Base-by-base conservation (phyloP, 2,797 vertebrate genomes). In the Amniataba percoides region DNA sequence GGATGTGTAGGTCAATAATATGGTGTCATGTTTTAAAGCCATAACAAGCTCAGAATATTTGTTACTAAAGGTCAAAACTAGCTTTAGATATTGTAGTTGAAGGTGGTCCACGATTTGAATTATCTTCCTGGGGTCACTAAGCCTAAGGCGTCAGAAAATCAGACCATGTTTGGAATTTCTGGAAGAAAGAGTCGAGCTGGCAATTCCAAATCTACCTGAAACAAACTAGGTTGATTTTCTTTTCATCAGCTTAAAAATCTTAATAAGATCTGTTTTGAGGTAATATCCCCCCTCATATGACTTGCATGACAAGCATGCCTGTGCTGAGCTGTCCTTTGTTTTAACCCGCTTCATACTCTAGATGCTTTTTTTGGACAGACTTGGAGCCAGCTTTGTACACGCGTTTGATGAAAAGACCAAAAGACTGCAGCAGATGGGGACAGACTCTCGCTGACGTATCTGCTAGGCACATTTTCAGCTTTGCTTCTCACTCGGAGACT, bases 351-450 rank as follows among this genome's bases (percentile, higher is more conserved):
- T 49, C 31, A 61, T 15, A 7, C 25, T 36, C 5, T 11, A 11
- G 19, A 57, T 63, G 23, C 18, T 45, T 64, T 45, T 78, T 77
- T 61, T 36, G 42, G 71, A 55, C 71, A 27, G 49, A 25, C 34
- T 60, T 4, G 3, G 52, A 57, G 66, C 45, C 19, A 19, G 67
- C 40, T 84, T 64, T 81, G 71, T 46, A 51, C n/a, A 34, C 48
- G 15, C 3, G 16, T 69, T 83, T 80, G 76, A 86, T 78, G 65
- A 79, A 82, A 77, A 86, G 77, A 82, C 69, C 60, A 74, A 80
- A 77, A 71, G 78, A 68, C 74, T 61, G 61, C 75, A 82, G 82
- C 79, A 85, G 87, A 90, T 82, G 70, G 69, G 82, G 62, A 68
- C 63, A 57, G 80, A 58, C 77, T 78, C 53, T 74, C 11, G 10